Evolutionary conservation across 1,140 invertebrate genomes (phyloP), one percentile per base, ranked within the genome.

Genomic region (Ganaspis sp.): DNA sequence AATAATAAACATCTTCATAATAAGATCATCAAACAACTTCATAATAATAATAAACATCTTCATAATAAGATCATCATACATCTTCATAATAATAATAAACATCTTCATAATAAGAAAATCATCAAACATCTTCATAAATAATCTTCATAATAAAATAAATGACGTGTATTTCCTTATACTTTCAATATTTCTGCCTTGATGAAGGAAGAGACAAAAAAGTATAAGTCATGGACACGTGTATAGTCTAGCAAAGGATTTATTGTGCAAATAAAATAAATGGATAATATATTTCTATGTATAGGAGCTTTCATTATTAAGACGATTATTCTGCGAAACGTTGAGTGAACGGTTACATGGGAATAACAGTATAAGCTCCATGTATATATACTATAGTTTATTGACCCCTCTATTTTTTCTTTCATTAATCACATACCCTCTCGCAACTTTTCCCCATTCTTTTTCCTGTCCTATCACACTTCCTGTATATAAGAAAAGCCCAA

Each of bases 261-360:
- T 45, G 12, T 45, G n/a, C n/a, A 45, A 45, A 45, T 45, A 45
- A 45, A 15, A 45, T 45, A 45, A 45, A 45, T 45, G 42, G 42
- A 15, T 15, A 45, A 45, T 45, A 34, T 34, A 45, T 45, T 45
- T 45, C 42, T 15, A 45, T n/a, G n/a, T 45, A 45, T n/a, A 45
- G 12, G 42, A 45, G 42, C 42, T 45, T 45, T 45, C n/a, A 45
- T 45, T 45, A 45, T 45, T n/a, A 45, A n/a, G 42, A 45, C n/a
- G 42, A 45, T 45, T n/a, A 45, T n/a, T 45, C 12, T 12, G 42
- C n/a, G 12, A 45, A 45, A 45, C 42, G 42, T 15, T n/a, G 4
- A 45, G 42, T 45, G 12, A n/a, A n/a, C 12, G 15, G 15, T n/a
- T 45, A 45, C 12, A n/a, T 15, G 42, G 42, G 42, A 45, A 45